phyloP scores from a whole-genome alignment of 2,113 vertebrate species.

The Ictalurus furcatus region DNA sequence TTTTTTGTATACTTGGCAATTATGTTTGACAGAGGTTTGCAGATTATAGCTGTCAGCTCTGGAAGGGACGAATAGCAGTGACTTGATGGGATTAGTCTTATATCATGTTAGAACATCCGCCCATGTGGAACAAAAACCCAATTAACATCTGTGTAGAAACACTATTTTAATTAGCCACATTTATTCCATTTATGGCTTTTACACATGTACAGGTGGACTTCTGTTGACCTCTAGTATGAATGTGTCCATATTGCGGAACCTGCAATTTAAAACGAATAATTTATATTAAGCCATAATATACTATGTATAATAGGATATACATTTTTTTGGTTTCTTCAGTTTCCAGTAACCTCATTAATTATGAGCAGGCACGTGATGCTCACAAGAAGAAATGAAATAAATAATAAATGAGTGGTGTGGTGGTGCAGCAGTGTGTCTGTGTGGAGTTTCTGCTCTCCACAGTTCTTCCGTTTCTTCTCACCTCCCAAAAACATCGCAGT shows the following conservation, averaged over 20 bases:
- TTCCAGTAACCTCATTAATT: neutral
- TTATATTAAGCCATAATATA: neutral
- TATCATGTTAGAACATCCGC: slow-evolving; percentile 53
- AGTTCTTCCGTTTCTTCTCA: neutral
- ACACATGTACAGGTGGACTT: slow-evolving; percentile 39
- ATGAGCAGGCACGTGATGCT: neutral
- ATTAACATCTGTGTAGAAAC: slow-evolving; percentile 57
- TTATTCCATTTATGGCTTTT: slow-evolving; percentile 52
- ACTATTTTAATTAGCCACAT: slow-evolving; percentile 59
- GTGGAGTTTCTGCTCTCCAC: neutral
- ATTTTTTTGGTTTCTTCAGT: too few species aligned
- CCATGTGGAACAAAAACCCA: slow-evolving; percentile 57
- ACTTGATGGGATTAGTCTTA: slow-evolving; percentile 58
- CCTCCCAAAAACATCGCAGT: neutral
- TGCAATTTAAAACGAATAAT: neutral
- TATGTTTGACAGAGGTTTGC: slow-evolving; percentile 52
- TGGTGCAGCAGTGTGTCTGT: neutral
- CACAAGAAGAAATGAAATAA: neutral
- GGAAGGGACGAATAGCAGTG: slow-evolving; percentile 53
- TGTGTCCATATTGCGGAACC: neutral
- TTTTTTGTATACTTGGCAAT: slow-evolving; percentile 42
- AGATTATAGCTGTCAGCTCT: slow-evolving; percentile 54
- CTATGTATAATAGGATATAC: neutral
- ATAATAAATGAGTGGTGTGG: neutral
- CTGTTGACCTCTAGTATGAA: slow-evolving; percentile 19